phyloP scores from a whole-genome alignment of 2,113 vertebrate genomes.

The Plecturocebus donacophilus region DNA sequence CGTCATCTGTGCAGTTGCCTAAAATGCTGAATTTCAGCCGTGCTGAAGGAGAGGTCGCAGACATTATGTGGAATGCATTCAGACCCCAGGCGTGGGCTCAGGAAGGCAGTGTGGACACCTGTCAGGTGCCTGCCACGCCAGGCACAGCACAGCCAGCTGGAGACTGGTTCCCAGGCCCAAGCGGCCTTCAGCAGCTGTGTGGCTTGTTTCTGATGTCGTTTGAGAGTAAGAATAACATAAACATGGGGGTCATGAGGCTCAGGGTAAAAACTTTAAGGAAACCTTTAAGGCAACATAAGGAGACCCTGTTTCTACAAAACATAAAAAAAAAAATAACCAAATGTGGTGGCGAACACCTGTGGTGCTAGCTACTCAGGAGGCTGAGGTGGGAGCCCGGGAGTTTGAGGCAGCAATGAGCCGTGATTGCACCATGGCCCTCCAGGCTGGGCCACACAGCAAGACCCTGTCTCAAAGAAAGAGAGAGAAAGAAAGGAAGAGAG shows the following conservation, averaged over 20 bases:
- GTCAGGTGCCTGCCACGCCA: accelerated
- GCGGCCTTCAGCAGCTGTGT: accelerated
- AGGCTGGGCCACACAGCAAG: no score
- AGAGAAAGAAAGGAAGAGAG: no score
- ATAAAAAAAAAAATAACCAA: no score
- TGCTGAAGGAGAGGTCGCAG: accelerated
- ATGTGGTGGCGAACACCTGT: no score
- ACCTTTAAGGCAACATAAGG: neutral
- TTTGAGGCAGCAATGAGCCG: no score
- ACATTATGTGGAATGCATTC: accelerated
- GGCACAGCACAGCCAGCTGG: accelerated
- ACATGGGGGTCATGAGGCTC: neutral
- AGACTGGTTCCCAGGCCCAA: neutral
- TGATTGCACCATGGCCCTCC: no score
- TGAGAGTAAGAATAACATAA: accelerated
- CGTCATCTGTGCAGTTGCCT: neutral
- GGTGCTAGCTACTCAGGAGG: no score
- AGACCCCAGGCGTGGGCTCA: accelerated
- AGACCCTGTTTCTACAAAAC: no score
- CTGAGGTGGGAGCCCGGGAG: no score
- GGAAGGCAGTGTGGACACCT: neutral
- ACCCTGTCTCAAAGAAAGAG: no score
- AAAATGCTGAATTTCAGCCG: neutral
- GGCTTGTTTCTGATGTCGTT: accelerated
- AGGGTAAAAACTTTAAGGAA: neutral